Base-by-base conservation (phyloP, 2,113 vertebrate species). In the Myrmecophaga tridactyla region DNA sequence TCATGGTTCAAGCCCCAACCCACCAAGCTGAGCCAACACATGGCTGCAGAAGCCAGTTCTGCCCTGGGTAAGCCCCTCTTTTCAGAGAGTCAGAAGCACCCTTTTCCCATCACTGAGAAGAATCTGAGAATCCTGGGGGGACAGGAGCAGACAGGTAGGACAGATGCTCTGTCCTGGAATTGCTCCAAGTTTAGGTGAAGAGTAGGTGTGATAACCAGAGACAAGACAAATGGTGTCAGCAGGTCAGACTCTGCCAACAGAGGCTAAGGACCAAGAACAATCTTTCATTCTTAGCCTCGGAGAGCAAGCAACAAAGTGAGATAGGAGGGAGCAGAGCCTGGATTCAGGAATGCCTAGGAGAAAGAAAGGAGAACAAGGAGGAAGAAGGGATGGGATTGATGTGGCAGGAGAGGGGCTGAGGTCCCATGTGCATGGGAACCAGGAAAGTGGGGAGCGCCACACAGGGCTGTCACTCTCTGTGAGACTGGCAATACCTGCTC, bases 61-160 rank as follows among this genome's bases (percentile, higher is more conserved):
- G 23, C 21, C n/a, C n/a, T 27, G 10, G 0, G 1, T 2, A 8
- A 15, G n/a, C 1, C 25, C n/a, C 82, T 10, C 29, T n/a, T 27
- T 21, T n/a, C 12, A 43, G 67, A 67, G 41, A 21, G 31, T 20
- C 7, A 13, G 39, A 41, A n/a, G 31, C 4, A 27, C 4, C 31
- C 90, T 4, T 7, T n/a, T 7, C 0, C 6, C 51, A 1, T 7
- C 15, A 4, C 0, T 8, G 3, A 31, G 27, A 89, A 87, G 70
- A 63, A 46, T 6, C 56, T 51, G 1, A 13, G 41, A 25, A 15
- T 48, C 67, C 56, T 3, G 3, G 25, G 85, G 51, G 82, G 11
- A 15, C 39, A 2, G 29, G 58, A 60, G 18, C 6, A 76, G n/a
- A 7, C 23, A 7, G 31, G 17, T 20, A 5, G 27, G 14, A 21